Conservation (phyloP, 2,888 invertebrate species). For the Heliconius ismenius region DNA sequence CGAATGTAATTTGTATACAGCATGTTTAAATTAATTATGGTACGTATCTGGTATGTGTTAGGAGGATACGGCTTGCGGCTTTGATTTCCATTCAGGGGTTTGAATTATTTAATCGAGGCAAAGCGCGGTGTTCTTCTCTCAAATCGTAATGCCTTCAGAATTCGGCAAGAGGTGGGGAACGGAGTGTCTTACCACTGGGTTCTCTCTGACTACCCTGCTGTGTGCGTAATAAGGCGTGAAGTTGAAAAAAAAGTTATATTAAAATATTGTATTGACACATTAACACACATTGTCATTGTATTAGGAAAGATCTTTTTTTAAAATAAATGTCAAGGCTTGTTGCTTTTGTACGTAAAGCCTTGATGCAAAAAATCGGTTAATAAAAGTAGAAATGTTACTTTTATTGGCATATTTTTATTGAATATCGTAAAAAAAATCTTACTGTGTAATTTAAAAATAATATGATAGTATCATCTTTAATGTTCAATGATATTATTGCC, state of each 20-base stretch:
- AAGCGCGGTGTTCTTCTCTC: not conserved
- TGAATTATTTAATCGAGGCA: not conserved
- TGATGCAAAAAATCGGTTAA: not conserved
- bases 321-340: constrained; percentile 5
- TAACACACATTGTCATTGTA: not conserved
- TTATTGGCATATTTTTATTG: not conserved
- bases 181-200: not conserved
- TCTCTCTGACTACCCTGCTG: too few species aligned
- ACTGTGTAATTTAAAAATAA: not conserved
- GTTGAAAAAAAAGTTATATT: not conserved
- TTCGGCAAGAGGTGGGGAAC: too few species aligned
- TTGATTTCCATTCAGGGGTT: too few species aligned
- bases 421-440: not conserved
- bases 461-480: not conserved
- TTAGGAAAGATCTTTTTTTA: not conserved
- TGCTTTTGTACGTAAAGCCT: not conserved
- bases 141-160: not conserved
- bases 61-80: not conserved
- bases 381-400: not conserved
- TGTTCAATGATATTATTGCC: not conserved
- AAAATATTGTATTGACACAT: not conserved
- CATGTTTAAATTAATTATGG: constrained; percentile 20
- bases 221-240: not conserved
- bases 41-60: not conserved
- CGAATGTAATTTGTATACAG: constrained; percentile 34